A percentile compares a stretch with the other conserved stretches of the same genome.
Conservation (phyloP, 1,140 invertebrate species). For the Paraescarpia echinospica region DNA sequence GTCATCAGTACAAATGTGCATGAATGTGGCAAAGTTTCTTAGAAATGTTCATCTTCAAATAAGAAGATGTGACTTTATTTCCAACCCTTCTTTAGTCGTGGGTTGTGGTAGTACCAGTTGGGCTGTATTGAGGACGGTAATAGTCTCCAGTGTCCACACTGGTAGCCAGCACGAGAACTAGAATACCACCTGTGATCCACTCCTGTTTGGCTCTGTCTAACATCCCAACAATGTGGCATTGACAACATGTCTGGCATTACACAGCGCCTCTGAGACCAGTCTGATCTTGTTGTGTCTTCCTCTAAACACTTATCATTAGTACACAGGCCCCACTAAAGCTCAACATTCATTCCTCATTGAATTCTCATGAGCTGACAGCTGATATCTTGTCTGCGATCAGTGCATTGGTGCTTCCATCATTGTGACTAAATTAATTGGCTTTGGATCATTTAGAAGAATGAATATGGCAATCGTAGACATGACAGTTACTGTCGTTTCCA, state of each 20-base stretch:
- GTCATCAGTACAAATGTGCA: too few relatives aligned
- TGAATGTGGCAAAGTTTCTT: too few relatives aligned
- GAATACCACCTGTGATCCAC: background rate
- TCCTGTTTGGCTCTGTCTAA: background rate
- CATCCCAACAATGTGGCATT: background rate
- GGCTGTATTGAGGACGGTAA: background rate
- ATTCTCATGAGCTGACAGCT: background rate
- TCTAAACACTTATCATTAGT: background rate
- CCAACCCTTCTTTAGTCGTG: too few relatives aligned
- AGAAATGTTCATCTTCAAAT: too few relatives aligned
- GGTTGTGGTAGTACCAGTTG: too few relatives aligned
- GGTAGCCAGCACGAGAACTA: background rate
- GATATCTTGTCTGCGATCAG: background rate
- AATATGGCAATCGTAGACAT: too few relatives aligned
- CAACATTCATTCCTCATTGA: background rate
- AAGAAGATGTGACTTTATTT: too few relatives aligned
- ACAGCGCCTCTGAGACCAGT: background rate
- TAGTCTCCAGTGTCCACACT: background rate
- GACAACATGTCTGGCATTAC: background rate
- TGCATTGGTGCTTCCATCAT: background rate
- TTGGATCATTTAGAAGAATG: background rate
- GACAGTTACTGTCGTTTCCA: too few relatives aligned
- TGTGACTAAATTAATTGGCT: background rate
- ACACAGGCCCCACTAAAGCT: background rate
- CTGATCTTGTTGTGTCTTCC: background rate